Conservation (phyloP, 2,797 vertebrate genomes). For the Nyctalus aviator region DNA sequence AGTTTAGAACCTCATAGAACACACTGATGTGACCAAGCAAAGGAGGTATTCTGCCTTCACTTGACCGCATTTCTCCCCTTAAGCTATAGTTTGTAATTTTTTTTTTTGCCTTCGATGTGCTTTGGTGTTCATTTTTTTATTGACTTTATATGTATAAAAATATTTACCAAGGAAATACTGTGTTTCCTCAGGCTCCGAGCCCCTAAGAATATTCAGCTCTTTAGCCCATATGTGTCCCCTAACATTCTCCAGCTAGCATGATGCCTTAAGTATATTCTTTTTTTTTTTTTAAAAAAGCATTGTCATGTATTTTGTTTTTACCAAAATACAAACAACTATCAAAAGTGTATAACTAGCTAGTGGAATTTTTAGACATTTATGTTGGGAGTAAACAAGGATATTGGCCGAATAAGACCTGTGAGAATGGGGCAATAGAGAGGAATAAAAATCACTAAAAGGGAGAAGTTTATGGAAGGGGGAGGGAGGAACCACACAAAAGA, state of each 20-base stretch:
- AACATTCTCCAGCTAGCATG: not conserved
- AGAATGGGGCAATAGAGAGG: too few species aligned
- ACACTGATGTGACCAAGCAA: not conserved
- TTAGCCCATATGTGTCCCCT: not conserved
- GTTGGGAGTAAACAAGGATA: not conserved
- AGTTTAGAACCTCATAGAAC: slow-evolving; percentile 14
- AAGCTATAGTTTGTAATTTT: not conserved
- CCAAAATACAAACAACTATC: not conserved
- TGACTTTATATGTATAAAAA: not conserved
- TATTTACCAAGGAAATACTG: not conserved
- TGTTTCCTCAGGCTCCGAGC: not conserved
- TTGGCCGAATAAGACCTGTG: not conserved
- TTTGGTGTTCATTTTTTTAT: not conserved
- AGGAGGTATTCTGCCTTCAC: not conserved
- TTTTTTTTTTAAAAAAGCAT: not conserved
- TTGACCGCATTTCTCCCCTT: not conserved
- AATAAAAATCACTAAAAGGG: not conserved
- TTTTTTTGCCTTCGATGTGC: slow-evolving; percentile 7
- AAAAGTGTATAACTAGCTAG: not conserved
- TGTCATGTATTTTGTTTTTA: not conserved
- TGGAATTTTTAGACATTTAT: not conserved
- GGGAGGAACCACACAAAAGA: not conserved
- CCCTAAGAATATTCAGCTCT: not conserved
- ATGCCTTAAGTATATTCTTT: not conserved
- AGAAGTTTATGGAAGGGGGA: not conserved